Conservation (phyloP, 2,797 vertebrate genomes). For the Sphenodon punctatus region DNA sequence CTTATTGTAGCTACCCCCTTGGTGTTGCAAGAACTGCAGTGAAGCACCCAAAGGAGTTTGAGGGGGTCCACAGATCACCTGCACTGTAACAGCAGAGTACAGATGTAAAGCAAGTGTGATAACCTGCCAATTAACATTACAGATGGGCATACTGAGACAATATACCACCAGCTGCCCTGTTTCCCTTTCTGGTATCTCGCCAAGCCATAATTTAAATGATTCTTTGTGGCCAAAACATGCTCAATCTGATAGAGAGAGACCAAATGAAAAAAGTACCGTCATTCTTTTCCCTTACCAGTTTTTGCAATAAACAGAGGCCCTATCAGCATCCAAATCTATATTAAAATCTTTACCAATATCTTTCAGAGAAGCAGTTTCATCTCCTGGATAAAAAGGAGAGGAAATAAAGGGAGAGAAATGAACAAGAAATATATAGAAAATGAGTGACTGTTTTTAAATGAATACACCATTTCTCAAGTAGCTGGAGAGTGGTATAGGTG, state of each 20-base stretch:
- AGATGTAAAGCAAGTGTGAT: rapidly evolving
- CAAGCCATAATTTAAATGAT: neutral
- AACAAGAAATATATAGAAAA: constrained; percentile 14
- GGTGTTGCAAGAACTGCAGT: neutral
- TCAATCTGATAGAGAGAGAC: neutral
- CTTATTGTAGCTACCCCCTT: no score
- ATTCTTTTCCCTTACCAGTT: neutral
- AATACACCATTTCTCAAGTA: neutral
- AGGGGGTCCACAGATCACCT: neutral
- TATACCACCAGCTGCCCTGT: neutral
- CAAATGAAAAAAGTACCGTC: constrained; percentile 32
- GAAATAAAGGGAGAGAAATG: constrained; percentile 61
- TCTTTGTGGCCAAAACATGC: neutral
- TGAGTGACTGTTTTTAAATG: neutral
- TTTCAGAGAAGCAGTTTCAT: constrained; percentile 30
- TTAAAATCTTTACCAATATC: constrained; percentile 63
- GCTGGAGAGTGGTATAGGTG: neutral
- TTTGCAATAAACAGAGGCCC: constrained; percentile 36
- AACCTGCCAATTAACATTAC: neutral
- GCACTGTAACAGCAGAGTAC: neutral
- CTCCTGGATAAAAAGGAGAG: constrained; percentile 40
- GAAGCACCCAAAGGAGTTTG: neutral
- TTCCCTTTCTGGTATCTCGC: neutral
- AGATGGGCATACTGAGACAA: neutral
- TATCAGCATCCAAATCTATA: constrained; percentile 68